Percentiles rank a stretch among this genome's conserved stretches.
These are phyloP conservation scores for Pterobdella sp. DNA, from an alignment of 2,888 invertebrate species.

Conservation along the genomic window DNA sequence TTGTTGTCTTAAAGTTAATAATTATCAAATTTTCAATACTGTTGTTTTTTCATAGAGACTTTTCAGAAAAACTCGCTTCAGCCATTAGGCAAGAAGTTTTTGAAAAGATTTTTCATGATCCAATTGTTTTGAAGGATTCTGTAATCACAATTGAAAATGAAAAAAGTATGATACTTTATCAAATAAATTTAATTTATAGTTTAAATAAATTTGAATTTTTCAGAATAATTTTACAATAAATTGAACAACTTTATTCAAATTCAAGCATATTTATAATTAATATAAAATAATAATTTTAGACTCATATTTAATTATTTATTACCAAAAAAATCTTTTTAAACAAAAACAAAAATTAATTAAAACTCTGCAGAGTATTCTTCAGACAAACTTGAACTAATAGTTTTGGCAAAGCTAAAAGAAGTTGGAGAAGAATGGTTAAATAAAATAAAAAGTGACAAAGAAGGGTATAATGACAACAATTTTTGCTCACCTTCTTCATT, in stretches of 20 bases:
- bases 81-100: background rate
- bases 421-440: conserved; percentile 1
- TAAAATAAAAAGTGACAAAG: background rate
- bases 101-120: background rate
- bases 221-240: too few relatives aligned
- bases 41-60: background rate
- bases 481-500: background rate
- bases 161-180: background rate
- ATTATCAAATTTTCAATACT: background rate
- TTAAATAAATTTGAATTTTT: too few relatives aligned
- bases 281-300: too few relatives aligned
- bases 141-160: background rate
- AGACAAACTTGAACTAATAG: background rate
- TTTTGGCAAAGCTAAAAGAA: background rate
- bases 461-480: background rate
- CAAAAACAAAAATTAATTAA: background rate
- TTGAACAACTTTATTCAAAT: too few relatives aligned
- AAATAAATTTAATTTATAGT: too few relatives aligned
- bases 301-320: too few relatives aligned
- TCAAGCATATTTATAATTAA: too few relatives aligned
- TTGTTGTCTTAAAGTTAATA: background rate
- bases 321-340: too few relatives aligned
- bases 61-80: background rate
- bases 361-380: conserved; percentile 1
- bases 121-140: background rate